A percentile compares a stretch with the other conserved stretches of the same genome.
Conservation (phyloP, 2,888 invertebrate genomes). For the Laspeyria flexula region DNA sequence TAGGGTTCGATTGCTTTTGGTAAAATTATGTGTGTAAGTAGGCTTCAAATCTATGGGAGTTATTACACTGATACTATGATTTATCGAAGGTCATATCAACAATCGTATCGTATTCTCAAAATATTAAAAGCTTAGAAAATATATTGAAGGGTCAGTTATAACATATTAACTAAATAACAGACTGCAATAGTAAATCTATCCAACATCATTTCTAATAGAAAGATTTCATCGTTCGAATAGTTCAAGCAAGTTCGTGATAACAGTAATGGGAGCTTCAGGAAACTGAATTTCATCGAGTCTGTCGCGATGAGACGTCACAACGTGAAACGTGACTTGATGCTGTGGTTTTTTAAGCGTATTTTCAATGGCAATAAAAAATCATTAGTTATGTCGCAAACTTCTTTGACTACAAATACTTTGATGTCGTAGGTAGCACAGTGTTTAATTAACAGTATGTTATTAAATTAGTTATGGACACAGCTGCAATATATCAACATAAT, state of each 20-base stretch:
- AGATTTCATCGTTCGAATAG: conserved; percentile 26
- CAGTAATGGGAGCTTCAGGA: conserved; percentile 22
- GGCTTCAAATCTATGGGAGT: not conserved
- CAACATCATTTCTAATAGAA: conserved; percentile 15
- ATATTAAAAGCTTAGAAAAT: not conserved
- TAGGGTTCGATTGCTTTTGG: conserved; percentile 13
- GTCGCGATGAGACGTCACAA: not conserved
- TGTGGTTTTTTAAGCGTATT: not conserved
- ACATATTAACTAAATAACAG: too few species aligned
- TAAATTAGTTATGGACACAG: conserved; percentile 23
- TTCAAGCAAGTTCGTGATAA: conserved; percentile 6
- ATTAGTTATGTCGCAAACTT: not conserved
- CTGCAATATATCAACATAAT: conserved; percentile 19
- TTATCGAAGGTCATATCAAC: not conserved
- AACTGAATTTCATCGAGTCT: conserved; percentile 12
- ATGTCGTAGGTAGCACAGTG: not conserved
- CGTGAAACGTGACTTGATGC: not conserved
- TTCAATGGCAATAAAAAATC: not conserved
- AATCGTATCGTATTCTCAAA: not conserved
- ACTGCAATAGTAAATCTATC: too few species aligned
- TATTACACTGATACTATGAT: not conserved
- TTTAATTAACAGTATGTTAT: conserved; percentile 6
- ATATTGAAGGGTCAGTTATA: too few species aligned
- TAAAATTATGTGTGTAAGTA: conserved; percentile 9
- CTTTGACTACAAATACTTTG: conserved; percentile 1